Conservation (phyloP, 2,113 vertebrate genomes). For the Actenoides hombroni region DNA sequence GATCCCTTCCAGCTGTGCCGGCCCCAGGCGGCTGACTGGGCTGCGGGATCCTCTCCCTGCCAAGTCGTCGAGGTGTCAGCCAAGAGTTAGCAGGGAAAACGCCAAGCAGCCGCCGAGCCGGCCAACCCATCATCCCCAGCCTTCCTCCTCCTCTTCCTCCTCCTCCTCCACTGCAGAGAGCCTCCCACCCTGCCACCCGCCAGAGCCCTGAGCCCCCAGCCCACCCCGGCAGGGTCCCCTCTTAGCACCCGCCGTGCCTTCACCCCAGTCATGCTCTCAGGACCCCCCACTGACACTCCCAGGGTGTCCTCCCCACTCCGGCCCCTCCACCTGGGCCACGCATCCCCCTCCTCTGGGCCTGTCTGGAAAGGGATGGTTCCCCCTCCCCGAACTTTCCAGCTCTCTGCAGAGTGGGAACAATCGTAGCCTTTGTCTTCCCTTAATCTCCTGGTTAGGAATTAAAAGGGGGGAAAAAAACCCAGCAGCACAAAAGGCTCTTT, state of each 20-base stretch:
- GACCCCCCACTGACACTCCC: neutral
- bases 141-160: neutral
- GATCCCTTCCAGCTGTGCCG: slow-evolving; percentile 68
- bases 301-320: neutral
- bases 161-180: neutral
- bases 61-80: slow-evolving; percentile 61
- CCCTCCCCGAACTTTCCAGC: slow-evolving; percentile 49
- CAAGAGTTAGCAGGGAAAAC: slow-evolving; percentile 66
- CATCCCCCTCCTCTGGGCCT: neutral
- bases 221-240: neutral
- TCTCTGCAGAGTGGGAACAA: slow-evolving; percentile 59
- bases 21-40: slow-evolving; percentile 48
- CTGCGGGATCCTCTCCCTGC: slow-evolving; percentile 51
- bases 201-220: neutral
- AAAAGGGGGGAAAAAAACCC: slow-evolving; percentile 38
- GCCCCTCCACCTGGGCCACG: neutral
- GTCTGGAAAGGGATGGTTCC: slow-evolving; percentile 25
- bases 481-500: slow-evolving; percentile 63
- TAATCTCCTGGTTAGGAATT: slow-evolving; percentile 69
- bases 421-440: slow-evolving; percentile 58
- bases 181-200: neutral
- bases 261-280: neutral
- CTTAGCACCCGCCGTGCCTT: neutral
- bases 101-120: slow-evolving; percentile 21
- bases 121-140: neutral